Base-by-base conservation (phyloP, 2,888 invertebrate genomes). In the Arctia plantaginis region DNA sequence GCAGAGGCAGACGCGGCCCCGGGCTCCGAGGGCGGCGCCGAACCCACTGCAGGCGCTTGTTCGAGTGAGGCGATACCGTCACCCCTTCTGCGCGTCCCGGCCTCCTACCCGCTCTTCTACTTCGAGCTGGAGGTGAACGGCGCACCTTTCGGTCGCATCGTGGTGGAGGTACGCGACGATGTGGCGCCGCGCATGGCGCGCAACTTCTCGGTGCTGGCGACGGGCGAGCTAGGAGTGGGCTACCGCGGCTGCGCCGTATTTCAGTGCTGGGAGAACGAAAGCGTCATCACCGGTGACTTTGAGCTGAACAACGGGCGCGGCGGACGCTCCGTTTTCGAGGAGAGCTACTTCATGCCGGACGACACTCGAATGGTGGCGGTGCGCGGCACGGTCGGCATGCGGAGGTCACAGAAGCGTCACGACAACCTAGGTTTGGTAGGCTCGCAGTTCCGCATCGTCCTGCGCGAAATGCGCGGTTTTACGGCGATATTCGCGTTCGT, bases 401-500 rank as follows among this genome's bases (percentile, higher is more conserved):
- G 98, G 20, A 96, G 98, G 66, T 97, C 98, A 75, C 98, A 98
- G 90, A 97, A 97, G 90, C 96, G 98, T 44, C 98, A 97, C 93
- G 98, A 98, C 90, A 97, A 97, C 86, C 94, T 97, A 84, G 98
- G 98, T 70, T 97, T 98, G 96, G 98, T 98, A n/a, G 98, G 98
- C 39, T 98, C 98, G 75, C 98, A 98, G 92, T 98, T 98, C 93
- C 97, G 98, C 81, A 97, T 98, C 81, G 97, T 98, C 84, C 93
- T 98, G 86, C 97, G 97, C 83, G 98, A 98, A 90, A 98, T 98
- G 97, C 96, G 98, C 79, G 97, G 97, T 66, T 98, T 98, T 92
- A 98, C 98, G 10, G 98, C 97, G 65, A 98, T 98, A 82, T 98
- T 98, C 90, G 98, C 97, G 55, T 97, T 97, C 92, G 98, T 98